Base-by-base conservation (phyloP, 2,113 vertebrate species). In the Cricetomys ansorgei region DNA sequence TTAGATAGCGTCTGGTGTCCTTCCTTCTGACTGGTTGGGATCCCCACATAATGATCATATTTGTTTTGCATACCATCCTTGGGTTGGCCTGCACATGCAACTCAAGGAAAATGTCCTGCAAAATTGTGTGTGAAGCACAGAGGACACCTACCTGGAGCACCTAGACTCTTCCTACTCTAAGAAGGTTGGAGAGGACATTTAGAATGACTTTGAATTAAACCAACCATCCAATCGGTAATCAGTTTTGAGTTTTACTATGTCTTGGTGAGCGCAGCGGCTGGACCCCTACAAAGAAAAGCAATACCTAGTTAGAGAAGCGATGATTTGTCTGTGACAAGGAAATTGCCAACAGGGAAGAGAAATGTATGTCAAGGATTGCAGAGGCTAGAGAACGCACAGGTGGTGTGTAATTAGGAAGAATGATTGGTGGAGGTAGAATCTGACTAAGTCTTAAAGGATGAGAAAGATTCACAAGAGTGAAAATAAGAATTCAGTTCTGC, bases 371-470 rank as follows among this genome's bases (percentile, higher is more conserved):
- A 57, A 10, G 89, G 88, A 88, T 40, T 83, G 70, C 67, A 92
- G 81, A 59, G 15, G 43, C 31, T 87, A 91, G 55, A 88, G 86
- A 94, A 62, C 17, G 55, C 40, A 80, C 53, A 45, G 57, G 37
- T 37, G 67, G 64, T 57, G 31, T 87, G 40, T 57, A 69, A 92
- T 84, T 86, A 83, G 76, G 85, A 70, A 81, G 89, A 62, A 80
- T 85, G 76, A 59, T 27, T 76, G 79, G 53, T 10, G 40, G 48
- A 77, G 17, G 23, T 43, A 83, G 72, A 77, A 91, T 15, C 62
- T 48, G 67, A 93, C 21, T 45, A 50, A 50, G 48, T 89, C 34
- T 89, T 89, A 57, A 59, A 97, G 67, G 57, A 87, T 67, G 62
- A 79, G 62, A 80, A 90, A 83, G 34, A 77, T 62, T 89, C 62